Base-by-base conservation (phyloP, 2,113 vertebrate genomes). In the Equus quagga region DNA sequence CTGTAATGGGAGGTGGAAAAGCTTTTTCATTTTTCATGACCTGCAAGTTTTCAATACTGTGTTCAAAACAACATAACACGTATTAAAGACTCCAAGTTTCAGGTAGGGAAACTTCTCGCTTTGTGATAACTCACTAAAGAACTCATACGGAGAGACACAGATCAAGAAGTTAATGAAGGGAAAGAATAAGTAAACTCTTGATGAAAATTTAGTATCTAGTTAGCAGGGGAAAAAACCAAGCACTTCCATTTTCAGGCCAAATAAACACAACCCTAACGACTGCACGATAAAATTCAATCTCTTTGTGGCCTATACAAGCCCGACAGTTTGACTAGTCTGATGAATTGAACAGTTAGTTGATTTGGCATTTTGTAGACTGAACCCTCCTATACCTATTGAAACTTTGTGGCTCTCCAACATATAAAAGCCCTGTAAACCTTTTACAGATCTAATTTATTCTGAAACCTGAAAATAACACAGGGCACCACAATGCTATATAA, bases 391-490 rank as follows among this genome's bases (percentile, higher is more conserved):
- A 75, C 19, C 51, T 82, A 60, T 18, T 67, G 41, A 60, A 91
- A 69, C 23, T 58, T 76, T 49, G 54, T 94, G 83, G 73, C 58
- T 75, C 46, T 92, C 33, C 49, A 31, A 36, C 49, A 79, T 85
- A 70, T 33, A 92, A 92, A 79, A 92, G 36, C 28, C 44, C 18
- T 85, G 76, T 80, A 26, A 64, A 64, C 1, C 14, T 67, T 78
- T 72, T 44, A 73, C n/a, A 86, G 33, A 49, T 86, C 54, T 92
- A 86, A 72, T 87, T 92, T 72, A 64, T 65, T 33, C 72, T 41
- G 44, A 86, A 62, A 86, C 85, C 33, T 51, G 85, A 85, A 91
- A 58, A 79, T 72, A 62, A 86, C 72, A 86, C 49, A 85, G 46
- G 58, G 51, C 44, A 69, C 5, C 9, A 73, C 44, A 67, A 54